Conservation (phyloP, 2,888 invertebrate genomes). For the Dorcus hopei region DNA sequence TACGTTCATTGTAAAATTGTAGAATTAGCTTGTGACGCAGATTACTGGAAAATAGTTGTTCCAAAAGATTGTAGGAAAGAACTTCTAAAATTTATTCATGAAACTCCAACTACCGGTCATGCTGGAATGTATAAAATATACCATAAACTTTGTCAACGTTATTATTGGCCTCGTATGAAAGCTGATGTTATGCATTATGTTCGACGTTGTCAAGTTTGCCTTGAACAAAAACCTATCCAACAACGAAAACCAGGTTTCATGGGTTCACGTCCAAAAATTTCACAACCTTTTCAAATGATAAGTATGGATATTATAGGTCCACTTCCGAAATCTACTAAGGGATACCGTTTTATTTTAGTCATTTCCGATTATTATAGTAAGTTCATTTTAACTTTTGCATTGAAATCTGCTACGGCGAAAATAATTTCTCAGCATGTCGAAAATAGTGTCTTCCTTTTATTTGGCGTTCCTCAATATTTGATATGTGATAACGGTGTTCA, state of each 20-base stretch:
- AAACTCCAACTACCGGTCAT: slow-evolving; percentile 23
- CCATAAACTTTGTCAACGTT: slow-evolving; percentile 9
- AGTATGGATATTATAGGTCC: slow-evolving; percentile 23
- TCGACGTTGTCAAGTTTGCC: slow-evolving; percentile 21
- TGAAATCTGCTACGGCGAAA: slow-evolving; percentile 17
- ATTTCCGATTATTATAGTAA: slow-evolving; percentile 26
- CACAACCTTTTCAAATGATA: slow-evolving; percentile 17
- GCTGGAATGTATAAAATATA: slow-evolving; percentile 25
- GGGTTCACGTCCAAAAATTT: not conserved
- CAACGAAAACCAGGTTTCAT: slow-evolving; percentile 23
- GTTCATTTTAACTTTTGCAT: slow-evolving; percentile 24
- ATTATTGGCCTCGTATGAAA: slow-evolving; percentile 29
- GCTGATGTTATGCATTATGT: slow-evolving; percentile 25
- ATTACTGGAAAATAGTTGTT: not conserved
- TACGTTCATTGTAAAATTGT: not conserved
- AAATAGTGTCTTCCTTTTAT: slow-evolving; percentile 26
- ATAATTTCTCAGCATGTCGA: slow-evolving; percentile 18
- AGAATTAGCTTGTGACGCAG: not conserved
- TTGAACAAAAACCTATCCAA: slow-evolving; percentile 22
- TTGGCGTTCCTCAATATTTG: slow-evolving; percentile 27
- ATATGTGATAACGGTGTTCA: slow-evolving; percentile 33
- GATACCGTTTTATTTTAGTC: slow-evolving; percentile 17
- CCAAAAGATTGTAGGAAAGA: no score
- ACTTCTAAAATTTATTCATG: no score
- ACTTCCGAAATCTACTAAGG: slow-evolving; percentile 5